Percentiles rank a stretch among this genome's conserved stretches.
phyloP scores from a whole-genome alignment of 2,888 invertebrate genomes.

The Cylindroiulus punctatus region DNA sequence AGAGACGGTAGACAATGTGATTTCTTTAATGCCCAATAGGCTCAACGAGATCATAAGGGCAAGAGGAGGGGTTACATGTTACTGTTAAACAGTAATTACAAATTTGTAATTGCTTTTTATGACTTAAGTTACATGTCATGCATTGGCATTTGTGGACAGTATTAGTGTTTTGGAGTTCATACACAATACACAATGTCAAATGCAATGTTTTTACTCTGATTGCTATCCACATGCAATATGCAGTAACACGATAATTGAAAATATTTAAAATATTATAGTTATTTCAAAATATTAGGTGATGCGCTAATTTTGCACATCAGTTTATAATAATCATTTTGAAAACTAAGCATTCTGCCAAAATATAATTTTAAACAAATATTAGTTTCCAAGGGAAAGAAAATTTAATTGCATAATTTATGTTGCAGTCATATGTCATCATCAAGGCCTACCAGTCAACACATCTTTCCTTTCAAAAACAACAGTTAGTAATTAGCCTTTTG shows the following conservation, averaged over 20 bases:
- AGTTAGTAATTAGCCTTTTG: no score
- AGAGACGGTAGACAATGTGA: slow-evolving; percentile 6
- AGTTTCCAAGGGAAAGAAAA: no score
- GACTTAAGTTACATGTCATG: slow-evolving; percentile 12
- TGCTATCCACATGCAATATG: slow-evolving; percentile 10
- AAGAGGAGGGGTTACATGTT: slow-evolving; percentile 22
- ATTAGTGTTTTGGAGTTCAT: background rate
- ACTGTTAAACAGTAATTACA: slow-evolving; percentile 43
- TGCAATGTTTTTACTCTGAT: slow-evolving; percentile 2
- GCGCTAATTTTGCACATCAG: background rate
- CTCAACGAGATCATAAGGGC: slow-evolving; percentile 52
- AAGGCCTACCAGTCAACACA: no score
- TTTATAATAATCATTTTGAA: no score
- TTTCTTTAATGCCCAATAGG: slow-evolving; percentile 29
- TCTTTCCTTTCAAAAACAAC: no score
- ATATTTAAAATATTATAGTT: no score
- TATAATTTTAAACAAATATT: no score
- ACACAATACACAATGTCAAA: background rate
- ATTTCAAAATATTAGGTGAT: slow-evolving; percentile 43
- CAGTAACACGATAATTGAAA: slow-evolving; percentile 37
- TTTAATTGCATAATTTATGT: no score
- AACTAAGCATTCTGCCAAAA: no score
- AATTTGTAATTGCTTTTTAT: no score
- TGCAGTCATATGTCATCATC: no score
- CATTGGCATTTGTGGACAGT: background rate